Evolutionary conservation across 2,888 invertebrate species (phyloP).

Genomic region (Acleris holmiana): DNA sequence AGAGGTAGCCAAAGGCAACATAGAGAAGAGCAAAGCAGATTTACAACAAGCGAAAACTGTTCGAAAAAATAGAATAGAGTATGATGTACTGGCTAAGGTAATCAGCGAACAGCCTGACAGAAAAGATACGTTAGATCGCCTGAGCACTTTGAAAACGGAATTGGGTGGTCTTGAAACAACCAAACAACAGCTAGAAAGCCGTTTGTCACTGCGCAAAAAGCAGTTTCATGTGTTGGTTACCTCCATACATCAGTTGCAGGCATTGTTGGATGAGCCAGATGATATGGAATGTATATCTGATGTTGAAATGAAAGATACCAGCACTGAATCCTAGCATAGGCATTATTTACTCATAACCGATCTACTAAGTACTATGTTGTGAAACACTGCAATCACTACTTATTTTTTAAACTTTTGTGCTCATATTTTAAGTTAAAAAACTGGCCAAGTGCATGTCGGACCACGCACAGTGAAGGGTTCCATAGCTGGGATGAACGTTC

Average conservation of each 20-base stretch:
- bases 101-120: constrained; percentile 96
- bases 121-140: constrained; percentile 88
- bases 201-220: constrained; percentile 92
- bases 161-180: constrained; percentile 88
- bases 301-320: constrained; percentile 70
- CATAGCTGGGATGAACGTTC: too few species aligned
- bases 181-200: constrained; percentile 89
- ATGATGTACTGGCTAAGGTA: constrained; percentile 95
- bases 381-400: too few species aligned
- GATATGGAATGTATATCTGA: constrained; percentile 73
- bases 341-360: constrained; percentile 7
- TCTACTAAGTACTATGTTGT: not conserved
- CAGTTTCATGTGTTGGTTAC: constrained; percentile 95
- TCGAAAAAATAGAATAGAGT: constrained; percentile 95
- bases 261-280: constrained; percentile 89
- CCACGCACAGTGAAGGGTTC: too few species aligned
- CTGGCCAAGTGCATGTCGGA: too few species aligned
- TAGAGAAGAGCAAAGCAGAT: constrained; percentile 92
- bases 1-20: constrained; percentile 90
- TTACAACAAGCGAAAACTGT: constrained; percentile 93
- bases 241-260: constrained; percentile 93
- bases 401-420: too few species aligned
- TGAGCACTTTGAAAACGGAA: constrained; percentile 89
- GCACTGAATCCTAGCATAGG: constrained; percentile 49
- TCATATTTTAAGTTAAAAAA: too few species aligned